Percentiles rank a stretch among this genome's conserved stretches.
These are phyloP conservation scores for Acrobasis repandana DNA, from an alignment of 2,888 invertebrate genomes.

Conservation along the genomic window DNA sequence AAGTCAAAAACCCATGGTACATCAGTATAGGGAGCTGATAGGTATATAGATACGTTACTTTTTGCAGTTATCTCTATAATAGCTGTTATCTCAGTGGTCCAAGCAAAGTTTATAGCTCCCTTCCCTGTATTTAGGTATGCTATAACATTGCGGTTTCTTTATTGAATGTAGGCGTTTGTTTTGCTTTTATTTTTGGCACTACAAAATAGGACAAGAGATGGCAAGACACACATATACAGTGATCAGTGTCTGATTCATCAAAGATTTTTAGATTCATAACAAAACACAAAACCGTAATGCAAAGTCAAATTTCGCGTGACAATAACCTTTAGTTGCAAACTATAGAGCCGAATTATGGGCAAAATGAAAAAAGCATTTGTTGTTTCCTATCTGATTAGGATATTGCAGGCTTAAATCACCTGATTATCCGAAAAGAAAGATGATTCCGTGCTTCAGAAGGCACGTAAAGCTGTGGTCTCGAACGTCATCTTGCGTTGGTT, in stretches of 20 bases:
- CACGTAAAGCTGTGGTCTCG: no score
- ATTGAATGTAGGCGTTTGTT: constrained; percentile 15
- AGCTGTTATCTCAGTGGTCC: constrained; percentile 15
- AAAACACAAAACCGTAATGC: no score
- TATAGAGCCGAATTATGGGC: no score
- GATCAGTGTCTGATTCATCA: neutral
- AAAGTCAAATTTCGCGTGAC: no score
- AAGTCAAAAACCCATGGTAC: neutral
- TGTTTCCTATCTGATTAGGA: no score
- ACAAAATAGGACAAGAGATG: neutral
- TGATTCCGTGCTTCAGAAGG: no score
- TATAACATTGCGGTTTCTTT: constrained; percentile 12
- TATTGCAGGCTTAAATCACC: no score
- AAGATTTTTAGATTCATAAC: neutral
- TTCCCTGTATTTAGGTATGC: constrained; percentile 17
- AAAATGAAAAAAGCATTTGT: no score
- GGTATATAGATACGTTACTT: neutral
- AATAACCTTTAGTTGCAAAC: no score
- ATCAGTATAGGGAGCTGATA: neutral
- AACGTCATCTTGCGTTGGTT: no score
- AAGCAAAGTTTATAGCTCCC: constrained; percentile 1
- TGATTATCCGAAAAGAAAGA: no score
- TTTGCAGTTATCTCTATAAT: constrained; percentile 11
- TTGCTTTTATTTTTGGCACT: constrained; percentile 1
- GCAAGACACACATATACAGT: neutral